Conservation (phyloP, 2,888 invertebrate genomes). For the Sussaba pulchella region DNA sequence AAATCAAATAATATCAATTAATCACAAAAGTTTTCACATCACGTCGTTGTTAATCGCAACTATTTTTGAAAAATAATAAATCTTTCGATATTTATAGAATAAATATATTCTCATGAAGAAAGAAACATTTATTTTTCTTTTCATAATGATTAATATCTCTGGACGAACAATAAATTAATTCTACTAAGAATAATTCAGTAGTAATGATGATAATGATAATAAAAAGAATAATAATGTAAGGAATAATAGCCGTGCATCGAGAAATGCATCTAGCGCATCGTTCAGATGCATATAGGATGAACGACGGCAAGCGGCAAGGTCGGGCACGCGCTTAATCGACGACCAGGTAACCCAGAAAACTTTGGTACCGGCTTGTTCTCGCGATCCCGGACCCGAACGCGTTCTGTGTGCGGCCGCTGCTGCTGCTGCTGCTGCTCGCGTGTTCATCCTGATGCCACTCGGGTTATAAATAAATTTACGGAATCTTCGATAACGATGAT, state of each 20-base stretch:
- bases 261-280: constrained; percentile 30
- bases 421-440: constrained; percentile 27
- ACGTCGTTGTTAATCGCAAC: too few species aligned
- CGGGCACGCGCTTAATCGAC: constrained; percentile 67
- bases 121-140: too few species aligned
- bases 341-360: constrained; percentile 69
- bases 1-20: too few species aligned
- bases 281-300: constrained; percentile 28
- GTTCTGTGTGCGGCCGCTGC: neutral
- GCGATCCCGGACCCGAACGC: constrained; percentile 58
- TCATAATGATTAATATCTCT: too few species aligned
- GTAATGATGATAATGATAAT: too few species aligned
- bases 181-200: too few species aligned
- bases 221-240: neutral
- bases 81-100: too few species aligned
- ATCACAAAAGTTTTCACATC: too few species aligned
- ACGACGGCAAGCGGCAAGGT: constrained; percentile 62
- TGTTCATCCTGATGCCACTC: constrained; percentile 23
- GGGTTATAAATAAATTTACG: constrained; percentile 72
- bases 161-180: too few species aligned
- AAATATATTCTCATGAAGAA: too few species aligned
- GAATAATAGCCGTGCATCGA: constrained; percentile 1
- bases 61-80: too few species aligned
- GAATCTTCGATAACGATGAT: constrained; percentile 53
- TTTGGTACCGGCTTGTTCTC: constrained; percentile 67